Evolutionary conservation across 2,797 vertebrate species (phyloP).

Genomic region (Muscicapa striata): DNA sequence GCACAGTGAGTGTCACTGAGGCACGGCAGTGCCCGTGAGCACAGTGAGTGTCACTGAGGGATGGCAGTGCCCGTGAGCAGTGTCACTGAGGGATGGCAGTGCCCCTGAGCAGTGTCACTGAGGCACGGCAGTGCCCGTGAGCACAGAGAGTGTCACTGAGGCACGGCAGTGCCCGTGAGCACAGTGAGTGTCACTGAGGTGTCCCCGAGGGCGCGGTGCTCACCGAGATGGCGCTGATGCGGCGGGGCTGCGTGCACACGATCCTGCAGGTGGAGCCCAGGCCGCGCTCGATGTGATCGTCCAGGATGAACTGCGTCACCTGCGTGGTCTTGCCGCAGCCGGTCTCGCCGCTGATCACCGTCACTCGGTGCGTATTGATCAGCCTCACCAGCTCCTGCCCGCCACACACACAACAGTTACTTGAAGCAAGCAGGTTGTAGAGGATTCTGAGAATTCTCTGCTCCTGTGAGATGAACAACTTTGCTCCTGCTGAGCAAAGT

Average conservation of each 20-base stretch:
- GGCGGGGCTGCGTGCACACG: conserved; percentile 93
- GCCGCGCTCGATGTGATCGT: conserved; percentile 87
- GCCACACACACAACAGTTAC: background rate
- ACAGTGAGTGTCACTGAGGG: no score
- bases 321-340: conserved; percentile 98
- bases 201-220: conserved; percentile 24
- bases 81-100: no score
- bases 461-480: fast-evolving
- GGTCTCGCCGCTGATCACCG: conserved; percentile 95
- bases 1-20: no score
- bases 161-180: no score
- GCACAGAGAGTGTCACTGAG: no score
- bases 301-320: conserved; percentile 96
- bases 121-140: no score
- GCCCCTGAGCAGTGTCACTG: no score
- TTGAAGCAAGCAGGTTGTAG: fast-evolving
- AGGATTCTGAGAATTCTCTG: background rate
- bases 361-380: conserved; percentile 84
- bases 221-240: conserved; percentile 97
- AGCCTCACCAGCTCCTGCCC: conserved; percentile 87
- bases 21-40: no score
- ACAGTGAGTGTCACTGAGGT: no score
- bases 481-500: background rate
- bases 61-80: no score
- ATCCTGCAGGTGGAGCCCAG: conserved; percentile 89